phyloP scores from a whole-genome alignment of 1,140 invertebrate genomes.

The Drosophila pachea region DNA sequence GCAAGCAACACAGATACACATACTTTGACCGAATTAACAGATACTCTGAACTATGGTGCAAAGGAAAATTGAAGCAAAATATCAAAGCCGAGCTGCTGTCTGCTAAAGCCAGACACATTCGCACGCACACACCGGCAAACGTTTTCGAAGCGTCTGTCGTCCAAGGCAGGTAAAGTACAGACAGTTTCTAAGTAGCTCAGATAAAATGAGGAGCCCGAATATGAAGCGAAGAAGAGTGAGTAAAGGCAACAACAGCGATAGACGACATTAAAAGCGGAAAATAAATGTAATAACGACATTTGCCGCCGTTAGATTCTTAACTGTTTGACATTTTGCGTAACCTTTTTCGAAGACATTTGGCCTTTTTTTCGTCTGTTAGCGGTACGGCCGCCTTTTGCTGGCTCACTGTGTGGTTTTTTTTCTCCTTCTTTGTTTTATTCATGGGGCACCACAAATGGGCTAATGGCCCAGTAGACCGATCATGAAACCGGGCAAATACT shows the following conservation, averaged over 20 bases:
- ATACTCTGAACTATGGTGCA: constrained; percentile 23
- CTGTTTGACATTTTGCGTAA: constrained; percentile 79
- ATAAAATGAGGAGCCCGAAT: no score
- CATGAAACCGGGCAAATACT: constrained; percentile 54
- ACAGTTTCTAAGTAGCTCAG: constrained; percentile 39
- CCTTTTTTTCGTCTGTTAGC: constrained; percentile 54
- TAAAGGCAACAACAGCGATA: constrained; percentile 45
- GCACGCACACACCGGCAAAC: background rate
- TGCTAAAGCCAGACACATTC: background rate
- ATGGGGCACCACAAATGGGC: constrained; percentile 5
- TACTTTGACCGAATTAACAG: constrained; percentile 23
- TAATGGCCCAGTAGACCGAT: constrained; percentile 44
- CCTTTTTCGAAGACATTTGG: constrained; percentile 75
- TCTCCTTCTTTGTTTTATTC: no score
- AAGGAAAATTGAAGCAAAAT: constrained; percentile 24
- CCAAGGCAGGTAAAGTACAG: constrained; percentile 27
- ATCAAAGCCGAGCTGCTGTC: background rate
- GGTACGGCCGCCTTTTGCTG: constrained; percentile 13
- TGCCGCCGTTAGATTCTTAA: constrained; percentile 78
- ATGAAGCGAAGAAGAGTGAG: constrained; percentile 29
- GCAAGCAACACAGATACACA: background rate
- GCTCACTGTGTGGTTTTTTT: background rate
- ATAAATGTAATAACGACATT: constrained; percentile 77
- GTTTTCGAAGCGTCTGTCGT: no score
- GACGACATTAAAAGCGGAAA: constrained; percentile 72